Base-by-base conservation (phyloP, 2,888 invertebrate genomes). In the Epistrophella euchroma region DNA sequence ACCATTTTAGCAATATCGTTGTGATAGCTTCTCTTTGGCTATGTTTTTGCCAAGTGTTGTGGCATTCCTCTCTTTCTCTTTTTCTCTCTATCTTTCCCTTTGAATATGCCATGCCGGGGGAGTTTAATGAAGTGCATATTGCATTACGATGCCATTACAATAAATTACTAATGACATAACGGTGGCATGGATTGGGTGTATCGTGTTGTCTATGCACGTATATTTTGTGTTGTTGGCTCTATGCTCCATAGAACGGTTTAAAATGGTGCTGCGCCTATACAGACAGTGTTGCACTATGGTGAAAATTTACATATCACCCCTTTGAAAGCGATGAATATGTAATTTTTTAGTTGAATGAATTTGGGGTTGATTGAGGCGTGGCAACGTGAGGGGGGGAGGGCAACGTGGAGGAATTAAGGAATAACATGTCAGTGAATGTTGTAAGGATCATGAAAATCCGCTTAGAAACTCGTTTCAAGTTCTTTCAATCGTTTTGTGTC, bases 111-210 rank as follows among this genome's bases (percentile, higher is more conserved):
- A 68, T 72, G 56, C 77, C 64, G 73, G 74, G 74, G 77, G 73
- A 74, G 82, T 79, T 87, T 87, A 87, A 87, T 87, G 87, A 87
- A 87, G 87, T 87, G 87, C 87, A 87, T 83, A 87, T 87, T 87
- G 83, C 87, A 87, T 87, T 87, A 87, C 87, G 87, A 87, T 83
- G 87, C 87, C 87, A 87, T 87, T 87, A 87, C 87, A 83, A 87
- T 87, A 87, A 87, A 87, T 87, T 87, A 80, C 84, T 84, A 84
- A 84, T 84, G 84, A 84, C 80, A 80, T 84, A 84, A 84, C 83
- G 68, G 73, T 68, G 73, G 74, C 52, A 52, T 50, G 78, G 56
- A 72, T 77, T 77, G 82, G 58, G 71, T 81, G 72, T 60, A 81
- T 76, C 68, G 45, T 50, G 68, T 66, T 81, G 35, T 76, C 71